Conservation (phyloP, 2,888 invertebrate species). For the Volucella bombylans region DNA sequence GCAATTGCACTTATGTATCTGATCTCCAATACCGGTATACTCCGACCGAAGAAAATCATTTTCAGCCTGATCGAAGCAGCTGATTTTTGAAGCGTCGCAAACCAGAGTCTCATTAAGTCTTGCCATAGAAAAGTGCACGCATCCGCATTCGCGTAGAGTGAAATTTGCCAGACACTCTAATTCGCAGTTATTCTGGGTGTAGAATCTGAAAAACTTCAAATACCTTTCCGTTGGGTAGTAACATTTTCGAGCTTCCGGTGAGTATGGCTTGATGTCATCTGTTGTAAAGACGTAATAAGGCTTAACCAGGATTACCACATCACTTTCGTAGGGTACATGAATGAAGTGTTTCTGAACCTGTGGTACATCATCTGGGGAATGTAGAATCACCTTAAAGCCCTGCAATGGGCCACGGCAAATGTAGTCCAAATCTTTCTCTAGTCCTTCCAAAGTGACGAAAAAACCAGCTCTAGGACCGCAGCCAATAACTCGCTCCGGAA, state of each 20-base stretch:
- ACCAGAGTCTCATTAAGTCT: slow-evolving; percentile 79
- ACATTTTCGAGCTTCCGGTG: slow-evolving; percentile 85
- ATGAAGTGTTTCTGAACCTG: slow-evolving; percentile 87
- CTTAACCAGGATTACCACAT: slow-evolving; percentile 87
- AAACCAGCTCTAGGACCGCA: slow-evolving; percentile 87
- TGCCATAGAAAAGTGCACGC: slow-evolving; percentile 88
- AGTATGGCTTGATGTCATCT: slow-evolving; percentile 85
- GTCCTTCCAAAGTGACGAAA: slow-evolving; percentile 85
- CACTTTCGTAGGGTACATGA: slow-evolving; percentile 86
- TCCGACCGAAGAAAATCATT: slow-evolving; percentile 78
- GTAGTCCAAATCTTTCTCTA: slow-evolving; percentile 86
- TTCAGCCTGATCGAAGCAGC: slow-evolving; percentile 80
- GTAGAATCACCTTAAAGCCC: slow-evolving; percentile 88
- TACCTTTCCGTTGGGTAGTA: slow-evolving; percentile 86
- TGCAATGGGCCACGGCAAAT: slow-evolving; percentile 89
- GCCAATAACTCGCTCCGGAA: slow-evolving; percentile 86
- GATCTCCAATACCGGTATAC: slow-evolving; percentile 75
- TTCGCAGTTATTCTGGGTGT: slow-evolving; percentile 88
- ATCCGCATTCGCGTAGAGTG: slow-evolving; percentile 85
- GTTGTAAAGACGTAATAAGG: slow-evolving; percentile 90
- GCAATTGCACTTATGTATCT: slow-evolving; percentile 16
- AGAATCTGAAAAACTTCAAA: slow-evolving; percentile 86
- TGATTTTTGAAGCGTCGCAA: slow-evolving; percentile 80
- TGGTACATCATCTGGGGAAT: slow-evolving; percentile 88
- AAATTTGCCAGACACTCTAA: slow-evolving; percentile 88